Conservation (phyloP, 2,113 vertebrate species). For the Aepyceros melampus region DNA sequence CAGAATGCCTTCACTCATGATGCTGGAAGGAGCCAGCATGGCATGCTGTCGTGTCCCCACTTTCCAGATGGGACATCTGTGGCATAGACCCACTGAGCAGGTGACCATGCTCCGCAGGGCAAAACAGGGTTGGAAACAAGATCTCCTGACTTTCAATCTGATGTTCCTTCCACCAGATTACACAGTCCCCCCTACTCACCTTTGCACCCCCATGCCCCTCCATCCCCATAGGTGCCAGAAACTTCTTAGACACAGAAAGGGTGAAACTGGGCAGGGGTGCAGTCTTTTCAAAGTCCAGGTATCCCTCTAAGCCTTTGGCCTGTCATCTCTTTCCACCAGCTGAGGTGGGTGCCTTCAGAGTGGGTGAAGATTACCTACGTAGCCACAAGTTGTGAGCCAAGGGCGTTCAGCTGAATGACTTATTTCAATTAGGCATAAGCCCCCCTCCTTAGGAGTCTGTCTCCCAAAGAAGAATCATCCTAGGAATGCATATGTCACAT, state of each 20-base stretch:
- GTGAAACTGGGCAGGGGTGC: neutral
- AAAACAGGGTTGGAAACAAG: neutral
- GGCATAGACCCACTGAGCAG: accelerated
- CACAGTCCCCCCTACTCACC: too few relatives aligned
- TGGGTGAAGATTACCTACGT: neutral
- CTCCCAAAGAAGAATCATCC: neutral
- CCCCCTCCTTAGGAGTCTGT: neutral
- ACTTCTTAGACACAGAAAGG: neutral
- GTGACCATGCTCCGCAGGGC: neutral
- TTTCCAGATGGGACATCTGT: neutral
- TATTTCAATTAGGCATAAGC: neutral
- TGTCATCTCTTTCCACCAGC: neutral
- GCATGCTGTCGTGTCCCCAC: neutral
- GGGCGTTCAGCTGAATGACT: neutral
- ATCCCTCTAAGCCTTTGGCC: neutral
- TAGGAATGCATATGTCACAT: too few relatives aligned
- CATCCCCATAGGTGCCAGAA: neutral
- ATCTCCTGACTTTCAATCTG: neutral
- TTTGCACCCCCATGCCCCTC: neutral
- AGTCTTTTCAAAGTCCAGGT: neutral
- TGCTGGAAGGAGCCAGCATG: neutral
- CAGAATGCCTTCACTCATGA: neutral
- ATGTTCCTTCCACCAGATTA: neutral
- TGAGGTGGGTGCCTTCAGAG: neutral
- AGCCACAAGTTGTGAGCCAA: neutral